phyloP scores from a whole-genome alignment of 2,888 invertebrate species.

The Netelia virgata region DNA sequence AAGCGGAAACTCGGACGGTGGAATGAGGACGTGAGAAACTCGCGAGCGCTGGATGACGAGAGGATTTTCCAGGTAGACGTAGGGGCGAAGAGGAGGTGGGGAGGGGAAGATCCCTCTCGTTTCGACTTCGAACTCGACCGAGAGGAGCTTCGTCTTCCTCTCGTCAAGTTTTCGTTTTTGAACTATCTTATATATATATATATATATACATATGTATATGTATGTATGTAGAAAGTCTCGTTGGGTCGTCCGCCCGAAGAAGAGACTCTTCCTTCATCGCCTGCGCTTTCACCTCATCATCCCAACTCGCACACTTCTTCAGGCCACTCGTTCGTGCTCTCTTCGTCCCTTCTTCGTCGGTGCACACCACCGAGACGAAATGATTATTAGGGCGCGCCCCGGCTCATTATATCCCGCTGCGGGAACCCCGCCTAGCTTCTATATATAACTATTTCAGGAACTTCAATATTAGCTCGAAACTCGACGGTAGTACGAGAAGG shows the following conservation, averaged over 20 bases:
- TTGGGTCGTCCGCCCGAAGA: neutral
- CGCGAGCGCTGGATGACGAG: neutral
- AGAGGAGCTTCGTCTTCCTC: conserved; percentile 39
- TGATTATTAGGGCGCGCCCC: conserved; percentile 74
- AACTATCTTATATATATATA: conserved; percentile 6
- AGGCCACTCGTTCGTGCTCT: conserved; percentile 9
- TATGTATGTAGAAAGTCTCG: conserved; percentile 25
- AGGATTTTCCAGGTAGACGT: conserved; percentile 17
- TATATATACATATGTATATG: neutral
- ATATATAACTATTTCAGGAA: conserved; percentile 76
- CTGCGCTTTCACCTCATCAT: conserved; percentile 38
- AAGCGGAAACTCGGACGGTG: conserved; percentile 54
- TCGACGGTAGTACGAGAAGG: conserved; percentile 22
- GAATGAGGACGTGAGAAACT: conserved; percentile 1
- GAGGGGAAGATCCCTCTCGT: conserved; percentile 18
- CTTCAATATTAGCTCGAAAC: conserved; percentile 78
- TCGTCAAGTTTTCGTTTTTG: conserved; percentile 43
- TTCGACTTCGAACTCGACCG: conserved; percentile 36
- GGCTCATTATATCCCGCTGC: conserved; percentile 74
- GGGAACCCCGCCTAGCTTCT: conserved; percentile 32
- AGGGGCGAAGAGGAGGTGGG: neutral
- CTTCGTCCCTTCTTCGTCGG: neutral
- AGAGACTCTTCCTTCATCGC: conserved; percentile 39
- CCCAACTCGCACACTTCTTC: conserved; percentile 24
- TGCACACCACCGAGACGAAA: conserved; percentile 64